These are phyloP conservation scores for Macropodus opercularis DNA, from an alignment of 2,797 vertebrate genomes.

Conservation along the genomic window DNA sequence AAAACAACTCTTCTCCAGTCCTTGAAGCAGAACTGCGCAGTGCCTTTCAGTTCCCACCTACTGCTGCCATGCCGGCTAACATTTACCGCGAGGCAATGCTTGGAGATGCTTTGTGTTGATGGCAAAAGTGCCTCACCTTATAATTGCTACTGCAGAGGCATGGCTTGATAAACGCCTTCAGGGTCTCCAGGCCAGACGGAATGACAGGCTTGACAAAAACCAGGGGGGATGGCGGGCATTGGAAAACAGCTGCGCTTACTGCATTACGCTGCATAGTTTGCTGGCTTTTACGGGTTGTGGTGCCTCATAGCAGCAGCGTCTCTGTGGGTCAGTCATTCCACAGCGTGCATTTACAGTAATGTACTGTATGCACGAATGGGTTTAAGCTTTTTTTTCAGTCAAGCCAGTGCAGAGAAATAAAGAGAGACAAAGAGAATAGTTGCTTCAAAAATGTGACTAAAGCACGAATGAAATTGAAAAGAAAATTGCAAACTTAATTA, in stretches of 20 bases:
- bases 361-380: background rate
- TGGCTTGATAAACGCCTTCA: constrained; percentile 52
- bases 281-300: background rate
- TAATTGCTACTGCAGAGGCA: constrained; percentile 56
- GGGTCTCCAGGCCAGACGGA: constrained; percentile 38
- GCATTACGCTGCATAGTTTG: constrained; percentile 9
- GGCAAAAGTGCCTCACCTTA: constrained; percentile 48
- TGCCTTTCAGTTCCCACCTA: constrained; percentile 54
- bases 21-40: constrained; percentile 44
- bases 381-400: background rate
- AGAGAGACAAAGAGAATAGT: no score
- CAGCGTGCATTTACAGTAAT: background rate
- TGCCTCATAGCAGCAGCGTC: background rate
- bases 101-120: constrained; percentile 55
- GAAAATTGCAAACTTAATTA: no score
- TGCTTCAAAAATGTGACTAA: no score
- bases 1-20: constrained; percentile 36
- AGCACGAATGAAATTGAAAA: no score
- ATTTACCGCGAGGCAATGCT: constrained; percentile 45
- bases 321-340: background rate
- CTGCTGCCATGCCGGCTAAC: constrained; percentile 38
- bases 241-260: constrained; percentile 29
- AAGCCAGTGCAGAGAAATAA: no score
- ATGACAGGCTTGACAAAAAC: constrained; percentile 33
- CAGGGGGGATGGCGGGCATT: constrained; percentile 5